Percentiles rank a stretch among this genome's conserved stretches.
Conservation (phyloP, 2,888 invertebrate species). For the Sympetrum striolatum region DNA sequence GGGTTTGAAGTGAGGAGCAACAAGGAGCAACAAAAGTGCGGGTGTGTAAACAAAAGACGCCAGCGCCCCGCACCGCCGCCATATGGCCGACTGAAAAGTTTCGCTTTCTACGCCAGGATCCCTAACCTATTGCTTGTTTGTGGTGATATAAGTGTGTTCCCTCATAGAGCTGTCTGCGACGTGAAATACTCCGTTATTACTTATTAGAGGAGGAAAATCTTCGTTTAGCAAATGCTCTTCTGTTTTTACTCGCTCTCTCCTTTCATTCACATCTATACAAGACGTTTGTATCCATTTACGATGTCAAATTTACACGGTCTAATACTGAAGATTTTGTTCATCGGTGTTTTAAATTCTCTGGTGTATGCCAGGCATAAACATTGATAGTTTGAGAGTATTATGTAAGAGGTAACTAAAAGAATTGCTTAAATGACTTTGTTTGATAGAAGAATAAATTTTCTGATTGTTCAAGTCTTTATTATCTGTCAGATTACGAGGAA, state of each 20-base stretch:
- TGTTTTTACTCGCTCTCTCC: neutral
- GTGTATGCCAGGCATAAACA: too few species aligned
- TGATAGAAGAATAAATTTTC: too few species aligned
- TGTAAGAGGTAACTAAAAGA: too few species aligned
- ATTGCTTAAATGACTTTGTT: too few species aligned
- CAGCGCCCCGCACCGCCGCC: neutral
- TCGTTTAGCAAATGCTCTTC: neutral
- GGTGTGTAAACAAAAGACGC: neutral
- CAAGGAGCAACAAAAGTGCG: neutral
- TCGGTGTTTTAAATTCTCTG: too few species aligned
- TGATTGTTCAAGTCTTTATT: too few species aligned
- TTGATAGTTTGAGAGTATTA: too few species aligned
- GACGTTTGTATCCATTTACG: too few species aligned
- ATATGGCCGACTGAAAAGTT: neutral
- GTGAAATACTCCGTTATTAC: neutral
- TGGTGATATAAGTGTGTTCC: neutral
- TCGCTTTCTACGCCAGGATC: neutral
- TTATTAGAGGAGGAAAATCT: neutral
- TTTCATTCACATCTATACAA: neutral
- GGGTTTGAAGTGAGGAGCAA: neutral
- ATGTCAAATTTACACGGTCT: too few species aligned
- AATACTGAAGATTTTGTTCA: too few species aligned
- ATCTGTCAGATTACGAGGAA: too few species aligned
- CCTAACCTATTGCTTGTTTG: neutral
- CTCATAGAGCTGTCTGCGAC: neutral